phyloP scores from a whole-genome alignment of 2,888 invertebrate genomes.

The Nephrotoma flavescens region DNA sequence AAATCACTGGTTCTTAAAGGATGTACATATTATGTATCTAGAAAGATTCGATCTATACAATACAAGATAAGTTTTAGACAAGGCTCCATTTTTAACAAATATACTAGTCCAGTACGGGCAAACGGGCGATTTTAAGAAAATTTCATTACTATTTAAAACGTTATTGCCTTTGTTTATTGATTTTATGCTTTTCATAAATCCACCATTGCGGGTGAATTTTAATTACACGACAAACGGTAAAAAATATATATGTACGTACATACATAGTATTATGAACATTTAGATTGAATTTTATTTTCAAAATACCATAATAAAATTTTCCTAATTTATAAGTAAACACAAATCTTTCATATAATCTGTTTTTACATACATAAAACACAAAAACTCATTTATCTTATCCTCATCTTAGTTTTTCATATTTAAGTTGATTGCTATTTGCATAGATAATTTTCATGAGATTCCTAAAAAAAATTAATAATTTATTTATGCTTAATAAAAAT shows the following conservation, averaged over 20 bases:
- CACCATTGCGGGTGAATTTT: not conserved
- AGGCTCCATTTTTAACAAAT: not conserved
- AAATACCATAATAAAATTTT: not conserved
- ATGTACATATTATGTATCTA: not conserved
- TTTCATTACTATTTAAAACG: not conserved
- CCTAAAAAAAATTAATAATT: constrained; percentile 2
- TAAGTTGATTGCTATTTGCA: constrained; percentile 5
- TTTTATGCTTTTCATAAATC: not conserved
- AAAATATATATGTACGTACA: not conserved
- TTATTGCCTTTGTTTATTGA: not conserved
- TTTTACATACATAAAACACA: not conserved
- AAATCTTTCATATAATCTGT: not conserved
- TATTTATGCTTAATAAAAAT: not conserved
- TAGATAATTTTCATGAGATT: constrained; percentile 2
- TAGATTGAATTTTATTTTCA: not conserved
- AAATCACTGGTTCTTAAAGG: not conserved
- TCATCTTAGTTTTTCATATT: constrained; percentile 2
- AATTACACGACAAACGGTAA: not conserved
- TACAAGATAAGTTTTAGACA: too few species aligned
- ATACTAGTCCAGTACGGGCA: not conserved
- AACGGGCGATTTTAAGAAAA: not conserved
- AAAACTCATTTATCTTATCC: not conserved
- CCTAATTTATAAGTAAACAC: not conserved
- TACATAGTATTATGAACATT: not conserved
- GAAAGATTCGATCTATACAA: too few species aligned